Percentiles rank a stretch among this genome's conserved stretches.
phyloP scores from a whole-genome alignment of 2,888 invertebrate genomes.

The Cephus nigrinus region DNA sequence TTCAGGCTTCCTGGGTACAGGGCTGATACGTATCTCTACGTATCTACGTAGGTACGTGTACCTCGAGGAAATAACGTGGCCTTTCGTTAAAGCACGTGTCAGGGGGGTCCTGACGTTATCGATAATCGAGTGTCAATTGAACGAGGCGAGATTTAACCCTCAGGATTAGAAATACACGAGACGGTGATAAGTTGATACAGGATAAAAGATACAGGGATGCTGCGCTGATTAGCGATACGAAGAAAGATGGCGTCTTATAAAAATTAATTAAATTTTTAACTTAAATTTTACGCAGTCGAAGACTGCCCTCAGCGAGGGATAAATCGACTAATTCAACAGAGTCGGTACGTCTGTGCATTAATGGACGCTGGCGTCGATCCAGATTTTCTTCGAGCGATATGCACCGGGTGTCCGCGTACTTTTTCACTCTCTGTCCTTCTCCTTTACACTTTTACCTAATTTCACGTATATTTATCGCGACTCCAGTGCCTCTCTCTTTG shows the following conservation, averaged over 20 bases:
- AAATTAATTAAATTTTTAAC: too few relatives aligned
- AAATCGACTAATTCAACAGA: not conserved
- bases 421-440: constrained; percentile 14
- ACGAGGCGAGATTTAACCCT: not conserved
- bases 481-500: constrained; percentile 6
- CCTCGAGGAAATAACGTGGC: too few relatives aligned
- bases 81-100: too few relatives aligned
- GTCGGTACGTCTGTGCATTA: constrained; percentile 25
- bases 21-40: too few relatives aligned
- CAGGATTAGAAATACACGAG: not conserved
- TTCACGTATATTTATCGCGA: constrained; percentile 16
- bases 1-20: not conserved
- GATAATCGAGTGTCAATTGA: too few relatives aligned
- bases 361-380: constrained; percentile 41
- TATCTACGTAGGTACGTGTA: too few relatives aligned
- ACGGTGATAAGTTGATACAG: not conserved
- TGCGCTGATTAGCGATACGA: not conserved
- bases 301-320: not conserved
- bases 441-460: constrained; percentile 14
- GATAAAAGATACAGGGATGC: not conserved
- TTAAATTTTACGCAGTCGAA: not conserved
- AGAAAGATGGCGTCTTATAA: not conserved
- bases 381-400: constrained; percentile 30
- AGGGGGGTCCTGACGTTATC: too few relatives aligned
- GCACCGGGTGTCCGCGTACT: constrained; percentile 13